phyloP scores from a whole-genome alignment of 2,888 invertebrate genomes.

The Deroplatys truncata region DNA sequence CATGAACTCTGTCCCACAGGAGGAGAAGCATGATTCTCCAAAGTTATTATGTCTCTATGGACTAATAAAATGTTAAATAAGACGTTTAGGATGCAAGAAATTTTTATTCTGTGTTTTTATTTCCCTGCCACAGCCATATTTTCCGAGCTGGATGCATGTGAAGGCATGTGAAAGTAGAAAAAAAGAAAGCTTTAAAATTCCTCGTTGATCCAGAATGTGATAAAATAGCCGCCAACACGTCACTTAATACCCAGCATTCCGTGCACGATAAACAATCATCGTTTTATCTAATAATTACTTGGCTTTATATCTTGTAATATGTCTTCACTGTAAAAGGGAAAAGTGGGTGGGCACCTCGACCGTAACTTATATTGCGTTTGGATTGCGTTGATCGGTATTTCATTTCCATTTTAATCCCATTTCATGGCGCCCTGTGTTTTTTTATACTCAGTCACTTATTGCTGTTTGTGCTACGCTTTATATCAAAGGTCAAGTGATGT shows the following conservation, averaged over 20 bases:
- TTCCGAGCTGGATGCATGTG: neutral
- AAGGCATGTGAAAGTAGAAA: neutral
- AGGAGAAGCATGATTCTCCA: no score
- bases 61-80: neutral
- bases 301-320: neutral
- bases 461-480: neutral
- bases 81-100: neutral
- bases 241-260: neutral
- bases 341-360: neutral
- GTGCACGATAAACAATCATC: neutral
- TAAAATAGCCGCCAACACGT: neutral
- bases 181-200: neutral
- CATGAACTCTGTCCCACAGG: no score
- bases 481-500: neutral
- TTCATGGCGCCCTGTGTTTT: neutral
- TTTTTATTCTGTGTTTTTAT: neutral
- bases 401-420: neutral
- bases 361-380: neutral
- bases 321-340: neutral
- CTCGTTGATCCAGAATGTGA: neutral
- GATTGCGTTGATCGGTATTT: neutral
- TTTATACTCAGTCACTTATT: neutral
- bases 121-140: neutral
- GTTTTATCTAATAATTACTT: neutral
- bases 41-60: no score